Conservation (phyloP, 1,140 invertebrate genomes). For the Plodia interpunctella region DNA sequence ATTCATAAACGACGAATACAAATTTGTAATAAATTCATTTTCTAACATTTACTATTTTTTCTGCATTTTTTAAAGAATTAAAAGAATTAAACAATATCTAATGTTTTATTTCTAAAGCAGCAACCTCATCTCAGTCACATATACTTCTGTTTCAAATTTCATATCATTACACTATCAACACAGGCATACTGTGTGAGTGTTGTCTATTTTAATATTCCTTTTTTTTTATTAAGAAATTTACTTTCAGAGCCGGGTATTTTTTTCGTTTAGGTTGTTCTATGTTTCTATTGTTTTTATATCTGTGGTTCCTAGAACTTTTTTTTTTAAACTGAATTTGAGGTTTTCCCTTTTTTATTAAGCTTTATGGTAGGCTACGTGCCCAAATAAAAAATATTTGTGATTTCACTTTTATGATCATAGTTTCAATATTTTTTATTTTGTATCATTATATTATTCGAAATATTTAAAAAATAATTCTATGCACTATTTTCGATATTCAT, state of each 20-base stretch:
- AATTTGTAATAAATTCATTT: slow-evolving; percentile 75
- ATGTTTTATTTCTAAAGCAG: no score
- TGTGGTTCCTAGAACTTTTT: no score
- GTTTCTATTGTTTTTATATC: no score
- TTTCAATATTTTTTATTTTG: slow-evolving; percentile 10
- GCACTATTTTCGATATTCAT: slow-evolving; percentile 26
- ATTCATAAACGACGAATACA: slow-evolving; percentile 47
- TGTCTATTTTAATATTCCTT: no score
- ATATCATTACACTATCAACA: no score
- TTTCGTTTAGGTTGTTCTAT: no score
- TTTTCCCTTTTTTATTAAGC: not conserved
- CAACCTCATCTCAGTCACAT: no score
- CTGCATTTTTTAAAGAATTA: slow-evolving; percentile 58
- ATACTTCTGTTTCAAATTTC: no score
- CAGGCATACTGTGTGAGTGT: no score
- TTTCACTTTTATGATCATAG: not conserved
- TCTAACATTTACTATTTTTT: slow-evolving; percentile 71
- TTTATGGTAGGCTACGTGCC: not conserved
- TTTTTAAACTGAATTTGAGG: not conserved
- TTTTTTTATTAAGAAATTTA: no score
- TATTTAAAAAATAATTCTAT: slow-evolving; percentile 3
- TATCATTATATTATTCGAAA: not conserved
- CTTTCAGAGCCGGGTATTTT: no score
- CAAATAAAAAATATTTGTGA: not conserved
- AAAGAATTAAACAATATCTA: not conserved